Conservation (phyloP, 1,140 invertebrate species). For the Amyelois transitella region DNA sequence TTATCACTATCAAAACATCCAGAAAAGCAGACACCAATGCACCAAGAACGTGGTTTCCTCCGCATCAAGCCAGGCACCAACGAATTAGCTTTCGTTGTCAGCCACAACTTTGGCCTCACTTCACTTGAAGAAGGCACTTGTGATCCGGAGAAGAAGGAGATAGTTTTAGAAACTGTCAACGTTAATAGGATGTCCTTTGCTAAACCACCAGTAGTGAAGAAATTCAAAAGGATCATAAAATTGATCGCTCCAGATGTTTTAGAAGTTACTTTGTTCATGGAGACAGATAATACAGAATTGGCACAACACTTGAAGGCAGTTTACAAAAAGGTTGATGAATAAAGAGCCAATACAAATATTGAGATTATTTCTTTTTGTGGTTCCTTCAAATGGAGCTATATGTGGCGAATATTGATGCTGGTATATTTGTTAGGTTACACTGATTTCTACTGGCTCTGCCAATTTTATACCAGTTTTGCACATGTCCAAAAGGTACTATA, state of each 20-base stretch:
- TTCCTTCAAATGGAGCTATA: no score
- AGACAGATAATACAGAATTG: slow-evolving; percentile 74
- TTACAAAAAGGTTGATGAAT: slow-evolving; percentile 57
- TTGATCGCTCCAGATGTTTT: slow-evolving; percentile 65
- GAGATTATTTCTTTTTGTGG: no score
- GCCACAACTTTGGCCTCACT: slow-evolving; percentile 79
- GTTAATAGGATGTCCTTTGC: slow-evolving; percentile 73
- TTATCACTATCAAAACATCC: slow-evolving; percentile 74
- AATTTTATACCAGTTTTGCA: no score
- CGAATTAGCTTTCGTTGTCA: slow-evolving; percentile 75
- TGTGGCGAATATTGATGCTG: no score
- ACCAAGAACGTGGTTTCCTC: slow-evolving; percentile 80
- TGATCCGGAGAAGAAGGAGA: slow-evolving; percentile 42
- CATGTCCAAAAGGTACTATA: no score
- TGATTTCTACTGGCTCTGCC: no score
- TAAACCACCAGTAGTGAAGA: slow-evolving; percentile 73
- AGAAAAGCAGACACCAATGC: slow-evolving; percentile 76
- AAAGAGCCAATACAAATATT: neutral
- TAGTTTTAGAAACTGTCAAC: slow-evolving; percentile 66
- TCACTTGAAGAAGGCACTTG: slow-evolving; percentile 76
- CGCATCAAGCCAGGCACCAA: slow-evolving; percentile 76
- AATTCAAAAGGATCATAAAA: slow-evolving; percentile 64
- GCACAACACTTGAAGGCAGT: slow-evolving; percentile 76
- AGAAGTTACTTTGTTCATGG: slow-evolving; percentile 75
- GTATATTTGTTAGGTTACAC: no score